Percentiles rank a stretch among this genome's conserved stretches.
Evolutionary conservation across 1,140 invertebrate species (phyloP).

Genomic region (roundworm (Caenorhabditis elegans)): WBcel235 BX284602.5:13989001-13989500

Average conservation of each 20-base stretch:
- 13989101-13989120: not conserved
- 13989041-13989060: not conserved
- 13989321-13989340: not conserved
- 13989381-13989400: not conserved
- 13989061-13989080: not conserved
- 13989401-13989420: constrained; percentile 26
- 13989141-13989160: not conserved
- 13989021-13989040: not conserved
- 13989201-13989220: not conserved
- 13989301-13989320: not conserved
- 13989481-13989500: not conserved
- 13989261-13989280: not conserved
- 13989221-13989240: not conserved
- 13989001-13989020: not conserved
- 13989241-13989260: not conserved
- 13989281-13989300: not conserved
- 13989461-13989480: not conserved
- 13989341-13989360: not conserved
- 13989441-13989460: not conserved
- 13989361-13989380: not conserved
- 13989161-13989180: not conserved
- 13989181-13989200: not conserved
- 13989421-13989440: constrained; percentile 37
- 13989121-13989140: not conserved
- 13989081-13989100: not conserved